phyloP scores from a whole-genome alignment of 1,140 invertebrate species.

The Xylocopa sonorina region DNA sequence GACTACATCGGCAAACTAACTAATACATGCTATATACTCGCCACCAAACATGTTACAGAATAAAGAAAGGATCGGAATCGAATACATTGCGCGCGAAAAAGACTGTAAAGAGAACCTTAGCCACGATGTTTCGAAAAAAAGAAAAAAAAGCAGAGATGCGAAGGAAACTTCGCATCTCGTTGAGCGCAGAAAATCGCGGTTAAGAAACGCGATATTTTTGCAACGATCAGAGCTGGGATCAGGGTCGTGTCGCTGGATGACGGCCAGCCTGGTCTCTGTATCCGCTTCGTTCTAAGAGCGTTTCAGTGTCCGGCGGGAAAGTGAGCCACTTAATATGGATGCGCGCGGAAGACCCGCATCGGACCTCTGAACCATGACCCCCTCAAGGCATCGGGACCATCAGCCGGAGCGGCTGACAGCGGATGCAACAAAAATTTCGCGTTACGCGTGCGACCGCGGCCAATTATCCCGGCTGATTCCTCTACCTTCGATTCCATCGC shows the following conservation, averaged over 20 bases:
- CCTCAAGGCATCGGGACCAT: constrained; percentile 71
- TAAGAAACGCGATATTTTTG: constrained; percentile 48
- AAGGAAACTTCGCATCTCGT: neutral
- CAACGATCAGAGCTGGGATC: constrained; percentile 55
- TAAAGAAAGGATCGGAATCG: too few species aligned
- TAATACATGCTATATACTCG: too few species aligned
- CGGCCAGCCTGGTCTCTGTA: constrained; percentile 24
- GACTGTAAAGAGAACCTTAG: too few species aligned
- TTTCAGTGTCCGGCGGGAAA: constrained; percentile 59
- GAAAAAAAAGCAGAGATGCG: neutral
- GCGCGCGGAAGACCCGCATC: constrained; percentile 69
- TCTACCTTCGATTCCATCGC: neutral
- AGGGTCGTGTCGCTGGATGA: constrained; percentile 50
- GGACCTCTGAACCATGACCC: constrained; percentile 74
- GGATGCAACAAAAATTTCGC: constrained; percentile 66
- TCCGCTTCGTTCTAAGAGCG: constrained; percentile 46
- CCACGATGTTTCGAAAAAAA: too few species aligned
- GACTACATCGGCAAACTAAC: too few species aligned
- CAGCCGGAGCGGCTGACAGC: constrained; percentile 50
- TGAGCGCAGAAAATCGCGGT: neutral
- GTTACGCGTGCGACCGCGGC: constrained; percentile 53
- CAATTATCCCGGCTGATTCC: constrained; percentile 52
- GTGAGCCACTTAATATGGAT: constrained; percentile 75
- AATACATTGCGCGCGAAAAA: too few species aligned
- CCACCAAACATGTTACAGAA: too few species aligned